A percentile compares a stretch with the other conserved stretches of the same genome.
phyloP scores from a whole-genome alignment of 2,888 invertebrate species.

The Clitarchus hookeri region DNA sequence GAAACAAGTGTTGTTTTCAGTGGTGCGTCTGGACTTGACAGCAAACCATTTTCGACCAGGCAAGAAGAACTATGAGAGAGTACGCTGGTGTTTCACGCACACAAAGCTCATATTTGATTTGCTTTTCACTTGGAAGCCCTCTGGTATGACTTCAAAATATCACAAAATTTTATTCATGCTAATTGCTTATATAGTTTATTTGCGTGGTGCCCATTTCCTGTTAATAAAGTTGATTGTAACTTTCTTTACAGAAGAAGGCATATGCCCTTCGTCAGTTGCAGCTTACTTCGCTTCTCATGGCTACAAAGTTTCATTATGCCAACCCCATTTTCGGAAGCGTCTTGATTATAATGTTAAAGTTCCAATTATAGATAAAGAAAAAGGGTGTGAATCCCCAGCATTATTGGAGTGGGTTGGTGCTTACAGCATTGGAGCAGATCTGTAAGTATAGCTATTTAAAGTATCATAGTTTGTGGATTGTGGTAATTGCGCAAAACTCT shows the following conservation, averaged over 20 bases:
- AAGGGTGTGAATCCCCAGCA: constrained; percentile 48
- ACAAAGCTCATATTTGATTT: constrained; percentile 54
- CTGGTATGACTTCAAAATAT: constrained; percentile 47
- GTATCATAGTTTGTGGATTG: too few species aligned
- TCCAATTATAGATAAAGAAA: constrained; percentile 51
- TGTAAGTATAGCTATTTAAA: constrained; percentile 41
- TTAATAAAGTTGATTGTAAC: background rate
- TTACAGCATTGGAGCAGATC: constrained; percentile 55
- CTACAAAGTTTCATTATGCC: constrained; percentile 56
- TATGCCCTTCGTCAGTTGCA: constrained; percentile 65
- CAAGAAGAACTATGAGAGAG: constrained; percentile 56
- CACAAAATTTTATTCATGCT: background rate
- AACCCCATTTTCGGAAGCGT: constrained; percentile 52
- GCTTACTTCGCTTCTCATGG: constrained; percentile 59
- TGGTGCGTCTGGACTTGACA: constrained; percentile 59
- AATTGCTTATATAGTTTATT: constrained; percentile 23
- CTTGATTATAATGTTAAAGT: constrained; percentile 53
- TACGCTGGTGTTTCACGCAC: constrained; percentile 52
- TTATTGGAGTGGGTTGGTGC: constrained; percentile 64
- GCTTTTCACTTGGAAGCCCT: constrained; percentile 60
- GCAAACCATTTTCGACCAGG: constrained; percentile 55
- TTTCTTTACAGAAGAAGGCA: constrained; percentile 49
- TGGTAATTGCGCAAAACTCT: too few species aligned
- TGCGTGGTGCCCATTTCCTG: background rate
- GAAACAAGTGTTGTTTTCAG: constrained; percentile 51